Percentiles rank a stretch among this genome's conserved stretches.
phyloP scores from a whole-genome alignment of 1,140 invertebrate genomes.

The Diplogasteroides magnus region DNA sequence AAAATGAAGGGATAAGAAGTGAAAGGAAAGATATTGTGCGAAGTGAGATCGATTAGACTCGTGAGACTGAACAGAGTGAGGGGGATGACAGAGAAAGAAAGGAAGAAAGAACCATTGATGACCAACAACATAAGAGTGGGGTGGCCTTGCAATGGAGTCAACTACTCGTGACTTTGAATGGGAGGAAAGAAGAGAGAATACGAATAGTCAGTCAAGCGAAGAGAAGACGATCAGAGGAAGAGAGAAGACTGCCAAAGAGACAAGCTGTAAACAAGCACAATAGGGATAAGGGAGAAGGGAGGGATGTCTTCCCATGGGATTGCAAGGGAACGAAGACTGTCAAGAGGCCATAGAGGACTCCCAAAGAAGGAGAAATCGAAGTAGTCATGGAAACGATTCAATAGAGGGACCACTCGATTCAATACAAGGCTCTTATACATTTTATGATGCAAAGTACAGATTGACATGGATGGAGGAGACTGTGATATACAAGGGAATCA shows the following conservation, averaged over 20 bases:
- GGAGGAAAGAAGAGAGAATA: neutral
- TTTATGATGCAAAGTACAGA: no score
- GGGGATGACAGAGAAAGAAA: neutral
- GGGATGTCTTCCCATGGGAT: no score
- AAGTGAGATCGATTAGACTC: slow-evolving; percentile 16
- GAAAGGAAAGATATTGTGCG: neutral
- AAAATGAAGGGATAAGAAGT: neutral
- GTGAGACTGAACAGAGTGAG: neutral
- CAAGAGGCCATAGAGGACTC: no score
- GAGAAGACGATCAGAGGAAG: slow-evolving; percentile 2
- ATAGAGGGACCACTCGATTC: no score
- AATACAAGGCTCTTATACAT: no score
- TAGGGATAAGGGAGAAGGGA: no score
- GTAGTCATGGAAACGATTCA: no score
- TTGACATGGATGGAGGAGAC: no score
- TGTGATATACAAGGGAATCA: no score
- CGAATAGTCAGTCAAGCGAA: slow-evolving; percentile 9
- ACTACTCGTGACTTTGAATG: slow-evolving; percentile 2
- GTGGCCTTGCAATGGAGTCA: neutral
- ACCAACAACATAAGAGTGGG: neutral
- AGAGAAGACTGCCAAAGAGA: slow-evolving; percentile 2
- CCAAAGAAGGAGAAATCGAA: no score
- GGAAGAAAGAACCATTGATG: neutral
- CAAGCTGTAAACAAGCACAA: no score
- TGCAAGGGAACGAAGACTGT: no score